Evolutionary conservation across 2,797 vertebrate species (phyloP), one percentile per base, ranked within the genome.

Genomic region (Catamblyrhynchus diadema): DNA sequence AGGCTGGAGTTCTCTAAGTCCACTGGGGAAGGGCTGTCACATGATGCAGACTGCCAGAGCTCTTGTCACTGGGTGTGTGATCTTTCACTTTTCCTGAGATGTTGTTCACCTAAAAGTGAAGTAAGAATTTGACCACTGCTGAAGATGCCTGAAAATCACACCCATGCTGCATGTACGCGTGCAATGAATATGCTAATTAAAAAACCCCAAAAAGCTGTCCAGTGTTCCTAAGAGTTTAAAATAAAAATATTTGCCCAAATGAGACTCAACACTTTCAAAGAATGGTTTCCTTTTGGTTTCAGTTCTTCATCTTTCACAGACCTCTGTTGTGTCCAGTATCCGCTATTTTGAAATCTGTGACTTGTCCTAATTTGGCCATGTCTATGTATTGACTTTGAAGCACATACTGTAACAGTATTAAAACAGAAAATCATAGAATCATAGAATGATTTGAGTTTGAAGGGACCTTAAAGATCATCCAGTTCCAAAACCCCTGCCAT

Each of bases 111-210:
- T 62, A 51, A 33, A 83, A 86, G 12, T 4, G 35, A 21, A 19
- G 12, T 39, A 17, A 44, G 27, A 86, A 62, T 93, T 83, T 66
- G 28, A 25, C 8, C n/a, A 47, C 19, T 51, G 35, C 45, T 66
- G 39, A 54, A 80, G 17, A 56, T 16, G 7, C 25, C 28, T 83
- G 44, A 44, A 78, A 78, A 71, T 71, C 22, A 39, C 15, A 65
- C 8, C 5, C 33, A 22, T 0, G 0, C 32, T 53, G 14, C 16
- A 24, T 47, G 12, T 56, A 32, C 15, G 2, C 33, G 48, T 50
- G 45, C 27, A 71, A 39, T 30, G 8, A 78, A 24, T 37, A 28
- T 12, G 2, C 16, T 27, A 41, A 19, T 44, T 19, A 1, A 39
- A 60, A 67, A 57, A 53, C n/a, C n/a, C n/a, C 12, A 11, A 56